A percentile compares a stretch with the other conserved stretches of the same genome.
phyloP scores from a whole-genome alignment of 2,113 vertebrate genomes.

The Xiphophorus hellerii region DNA sequence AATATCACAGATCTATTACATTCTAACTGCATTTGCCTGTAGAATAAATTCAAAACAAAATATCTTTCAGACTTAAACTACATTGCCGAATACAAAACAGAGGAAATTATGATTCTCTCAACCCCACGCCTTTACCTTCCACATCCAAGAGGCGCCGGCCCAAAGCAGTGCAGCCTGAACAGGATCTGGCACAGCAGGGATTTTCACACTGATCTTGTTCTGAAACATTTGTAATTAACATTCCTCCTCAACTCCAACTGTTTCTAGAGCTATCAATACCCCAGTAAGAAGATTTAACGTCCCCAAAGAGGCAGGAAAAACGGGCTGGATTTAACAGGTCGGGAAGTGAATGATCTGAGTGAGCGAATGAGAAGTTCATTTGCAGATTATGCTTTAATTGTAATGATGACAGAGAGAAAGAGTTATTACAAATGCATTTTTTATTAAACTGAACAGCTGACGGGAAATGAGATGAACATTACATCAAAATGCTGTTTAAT shows the following conservation, averaged over 20 bases:
- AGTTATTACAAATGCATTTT: conserved; percentile 55
- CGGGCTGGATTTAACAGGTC: conserved; percentile 56
- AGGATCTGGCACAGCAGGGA: conserved; percentile 60
- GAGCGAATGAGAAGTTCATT: conserved; percentile 33
- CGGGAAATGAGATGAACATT: conserved; percentile 40
- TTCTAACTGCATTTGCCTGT: not conserved
- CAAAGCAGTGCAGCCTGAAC: conserved; percentile 50
- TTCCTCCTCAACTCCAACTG: conserved; percentile 57
- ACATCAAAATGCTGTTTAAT: conserved; percentile 55
- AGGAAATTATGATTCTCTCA: conserved; percentile 11
- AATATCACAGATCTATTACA: not conserved
- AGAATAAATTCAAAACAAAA: not conserved
- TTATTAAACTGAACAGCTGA: conserved; percentile 61
- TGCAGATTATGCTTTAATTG: conserved; percentile 39
- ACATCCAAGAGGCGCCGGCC: conserved; percentile 35
- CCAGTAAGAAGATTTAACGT: conserved; percentile 68
- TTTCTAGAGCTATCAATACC: conserved; percentile 70
- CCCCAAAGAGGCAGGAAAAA: conserved; percentile 52
- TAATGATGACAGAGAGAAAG: conserved; percentile 37
- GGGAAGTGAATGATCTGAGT: conserved; percentile 14
- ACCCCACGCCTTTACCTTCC: conserved; percentile 19
- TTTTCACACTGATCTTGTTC: conserved; percentile 66
- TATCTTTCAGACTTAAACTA: not conserved
- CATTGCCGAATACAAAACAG: not conserved
- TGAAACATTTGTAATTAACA: conserved; percentile 76